These are phyloP conservation scores for Aphelenchoides fujianensis DNA, from an alignment of 1,140 invertebrate species.

Conservation along the genomic window DNA sequence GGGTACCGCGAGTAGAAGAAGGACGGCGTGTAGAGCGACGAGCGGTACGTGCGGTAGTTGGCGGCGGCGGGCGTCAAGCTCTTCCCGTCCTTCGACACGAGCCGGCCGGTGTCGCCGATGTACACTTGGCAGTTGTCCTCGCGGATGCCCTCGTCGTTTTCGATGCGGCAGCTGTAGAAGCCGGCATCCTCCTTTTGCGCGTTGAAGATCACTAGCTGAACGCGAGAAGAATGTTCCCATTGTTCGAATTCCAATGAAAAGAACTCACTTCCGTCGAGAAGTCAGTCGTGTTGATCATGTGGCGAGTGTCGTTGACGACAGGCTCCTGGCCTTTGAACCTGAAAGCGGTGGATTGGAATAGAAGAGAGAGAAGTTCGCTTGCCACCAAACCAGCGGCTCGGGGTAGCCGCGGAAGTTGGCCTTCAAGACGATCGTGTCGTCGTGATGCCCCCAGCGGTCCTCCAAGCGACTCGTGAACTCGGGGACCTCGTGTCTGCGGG, in stretches of 20 bases:
- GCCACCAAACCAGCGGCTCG: slow-evolving; percentile 39
- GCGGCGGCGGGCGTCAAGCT: neutral
- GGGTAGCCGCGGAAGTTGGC: slow-evolving; percentile 40
- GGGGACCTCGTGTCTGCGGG: slow-evolving; percentile 24
- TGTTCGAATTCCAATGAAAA: slow-evolving; percentile 19
- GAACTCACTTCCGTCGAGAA: slow-evolving; percentile 32
- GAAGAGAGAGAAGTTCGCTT: neutral
- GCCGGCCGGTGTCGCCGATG: slow-evolving; percentile 30
- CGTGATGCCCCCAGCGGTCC: slow-evolving; percentile 33
- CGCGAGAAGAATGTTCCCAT: neutral
- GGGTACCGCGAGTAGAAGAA: slow-evolving; percentile 36
- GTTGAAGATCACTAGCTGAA: slow-evolving; percentile 40
- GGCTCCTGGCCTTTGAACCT: slow-evolving; percentile 44
- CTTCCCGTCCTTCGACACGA: slow-evolving; percentile 15
- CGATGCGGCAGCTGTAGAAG: slow-evolving; percentile 43
- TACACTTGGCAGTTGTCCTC: slow-evolving; percentile 40
- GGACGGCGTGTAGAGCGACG: slow-evolving; percentile 32
- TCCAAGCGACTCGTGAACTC: slow-evolving; percentile 36
- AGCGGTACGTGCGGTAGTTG: slow-evolving; percentile 31
- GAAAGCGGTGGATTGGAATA: neutral
- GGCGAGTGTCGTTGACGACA: slow-evolving; percentile 19
- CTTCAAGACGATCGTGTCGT: slow-evolving; percentile 34
- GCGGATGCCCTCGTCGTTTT: slow-evolving; percentile 36
- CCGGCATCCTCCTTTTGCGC: slow-evolving; percentile 37
- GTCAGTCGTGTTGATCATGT: slow-evolving; percentile 22